phyloP scores from a whole-genome alignment of 2,888 invertebrate species.

The Gonocerus acuteangulatus region DNA sequence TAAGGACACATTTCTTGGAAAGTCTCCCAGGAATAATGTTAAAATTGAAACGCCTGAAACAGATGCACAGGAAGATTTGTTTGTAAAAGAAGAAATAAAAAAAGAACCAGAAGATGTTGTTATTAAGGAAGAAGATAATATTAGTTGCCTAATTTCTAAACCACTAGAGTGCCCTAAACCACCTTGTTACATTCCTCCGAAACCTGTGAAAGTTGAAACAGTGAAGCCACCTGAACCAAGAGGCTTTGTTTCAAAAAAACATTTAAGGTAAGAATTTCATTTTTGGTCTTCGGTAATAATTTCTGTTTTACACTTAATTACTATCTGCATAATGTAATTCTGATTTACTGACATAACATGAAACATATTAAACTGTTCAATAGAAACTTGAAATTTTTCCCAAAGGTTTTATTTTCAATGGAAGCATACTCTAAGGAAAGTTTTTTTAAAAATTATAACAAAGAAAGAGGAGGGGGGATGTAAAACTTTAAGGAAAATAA shows the following conservation, averaged over 20 bases:
- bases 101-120: background rate
- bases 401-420: too few species aligned
- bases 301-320: too few species aligned
- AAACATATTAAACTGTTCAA: too few species aligned
- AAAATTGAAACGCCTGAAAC: background rate
- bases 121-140: background rate
- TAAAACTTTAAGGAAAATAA: too few species aligned
- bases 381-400: too few species aligned
- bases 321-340: too few species aligned
- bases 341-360: too few species aligned
- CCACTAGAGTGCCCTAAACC: background rate
- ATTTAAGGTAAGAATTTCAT: constrained; percentile 21
- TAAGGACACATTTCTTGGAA: constrained; percentile 30
- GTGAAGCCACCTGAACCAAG: constrained; percentile 22
- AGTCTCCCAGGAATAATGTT: constrained; percentile 10
- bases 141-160: background rate
- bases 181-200: constrained; percentile 28
- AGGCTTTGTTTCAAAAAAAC: constrained; percentile 13
- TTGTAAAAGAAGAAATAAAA: background rate
- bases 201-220: background rate
- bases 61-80: background rate
- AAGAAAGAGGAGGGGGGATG: too few species aligned
- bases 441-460: too few species aligned
- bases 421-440: too few species aligned
- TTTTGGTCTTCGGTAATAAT: too few species aligned